A percentile compares a stretch with the other conserved stretches of the same genome.
phyloP scores from a whole-genome alignment of 2,888 invertebrate species.

The Galeruca laticollis region DNA sequence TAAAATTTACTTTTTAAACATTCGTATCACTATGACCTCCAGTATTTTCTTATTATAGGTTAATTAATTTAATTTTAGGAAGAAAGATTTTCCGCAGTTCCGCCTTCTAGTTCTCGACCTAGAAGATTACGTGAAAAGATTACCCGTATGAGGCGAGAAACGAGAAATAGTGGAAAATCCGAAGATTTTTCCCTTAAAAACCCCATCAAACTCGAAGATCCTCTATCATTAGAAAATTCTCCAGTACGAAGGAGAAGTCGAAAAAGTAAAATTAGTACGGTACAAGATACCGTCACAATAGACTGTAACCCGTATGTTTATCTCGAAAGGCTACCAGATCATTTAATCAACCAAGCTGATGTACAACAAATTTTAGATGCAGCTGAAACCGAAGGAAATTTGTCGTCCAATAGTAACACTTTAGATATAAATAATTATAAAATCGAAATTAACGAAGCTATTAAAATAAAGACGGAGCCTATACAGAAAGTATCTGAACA shows the following conservation, averaged over 20 bases:
- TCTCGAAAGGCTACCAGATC: background rate
- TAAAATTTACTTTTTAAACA: too few relatives aligned
- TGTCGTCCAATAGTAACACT: too few relatives aligned
- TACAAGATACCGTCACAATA: background rate
- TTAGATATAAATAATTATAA: background rate
- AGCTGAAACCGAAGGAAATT: background rate
- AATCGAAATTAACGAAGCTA: background rate
- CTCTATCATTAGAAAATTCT: background rate
- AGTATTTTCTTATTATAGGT: too few relatives aligned
- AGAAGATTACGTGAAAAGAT: background rate
- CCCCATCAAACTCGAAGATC: background rate
- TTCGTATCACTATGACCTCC: too few relatives aligned
- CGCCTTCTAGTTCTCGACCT: background rate
- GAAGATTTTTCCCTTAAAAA: background rate
- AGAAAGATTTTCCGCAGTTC: background rate
- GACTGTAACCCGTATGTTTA: background rate
- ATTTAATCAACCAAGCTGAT: background rate
- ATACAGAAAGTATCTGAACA: background rate
- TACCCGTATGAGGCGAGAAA: background rate
- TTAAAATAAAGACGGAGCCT: background rate
- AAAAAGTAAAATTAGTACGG: background rate
- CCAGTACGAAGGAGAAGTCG: background rate
- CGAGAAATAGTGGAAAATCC: background rate
- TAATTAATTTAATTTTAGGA: slow-evolving; percentile 6
- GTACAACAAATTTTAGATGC: background rate